Evolutionary conservation across 2,113 vertebrate species (phyloP).

Genomic region (Takifugu bimaculatus): DNA sequence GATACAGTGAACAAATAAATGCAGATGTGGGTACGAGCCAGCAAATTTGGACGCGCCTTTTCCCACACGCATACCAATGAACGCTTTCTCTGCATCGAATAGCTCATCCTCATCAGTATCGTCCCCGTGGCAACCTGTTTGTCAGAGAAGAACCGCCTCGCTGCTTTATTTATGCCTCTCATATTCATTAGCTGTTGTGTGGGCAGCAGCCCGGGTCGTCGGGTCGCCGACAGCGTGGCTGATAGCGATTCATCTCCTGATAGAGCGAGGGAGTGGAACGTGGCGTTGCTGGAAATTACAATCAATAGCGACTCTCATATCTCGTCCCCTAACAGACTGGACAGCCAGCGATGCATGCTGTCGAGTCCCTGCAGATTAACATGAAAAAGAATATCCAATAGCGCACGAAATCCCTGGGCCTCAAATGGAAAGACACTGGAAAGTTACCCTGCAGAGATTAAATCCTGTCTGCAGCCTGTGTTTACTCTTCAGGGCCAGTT

Average conservation of each 20-base stretch:
- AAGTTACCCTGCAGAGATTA: too few relatives aligned
- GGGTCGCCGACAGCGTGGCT: constrained; percentile 45
- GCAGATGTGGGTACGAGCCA: too few relatives aligned
- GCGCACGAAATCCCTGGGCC: not conserved
- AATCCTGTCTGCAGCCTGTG: not conserved
- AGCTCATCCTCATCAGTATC: constrained; percentile 37
- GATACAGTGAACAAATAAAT: too few relatives aligned
- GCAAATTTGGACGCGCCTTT: too few relatives aligned
- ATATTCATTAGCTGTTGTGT: constrained; percentile 55
- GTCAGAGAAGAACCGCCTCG: constrained; percentile 43
- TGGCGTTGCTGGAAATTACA: constrained; percentile 67
- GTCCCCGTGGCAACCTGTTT: constrained; percentile 42
- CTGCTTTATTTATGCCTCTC: constrained; percentile 52
- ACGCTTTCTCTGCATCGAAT: constrained; percentile 13
- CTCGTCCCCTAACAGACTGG: constrained; percentile 60
- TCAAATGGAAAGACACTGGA: not conserved
- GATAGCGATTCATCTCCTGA: constrained; percentile 69
- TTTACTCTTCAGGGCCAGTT: not conserved
- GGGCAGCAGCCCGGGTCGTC: constrained; percentile 36
- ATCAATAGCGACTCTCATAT: constrained; percentile 72
- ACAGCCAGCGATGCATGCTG: constrained; percentile 17
- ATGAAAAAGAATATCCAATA: too few relatives aligned
- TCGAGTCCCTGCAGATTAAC: not conserved
- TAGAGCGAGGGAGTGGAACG: constrained; percentile 64
- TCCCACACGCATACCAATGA: not conserved